A percentile compares a stretch with the other conserved stretches of the same genome.
Evolutionary conservation across 2,797 vertebrate species (phyloP).

Genomic region (Picus viridis): DNA sequence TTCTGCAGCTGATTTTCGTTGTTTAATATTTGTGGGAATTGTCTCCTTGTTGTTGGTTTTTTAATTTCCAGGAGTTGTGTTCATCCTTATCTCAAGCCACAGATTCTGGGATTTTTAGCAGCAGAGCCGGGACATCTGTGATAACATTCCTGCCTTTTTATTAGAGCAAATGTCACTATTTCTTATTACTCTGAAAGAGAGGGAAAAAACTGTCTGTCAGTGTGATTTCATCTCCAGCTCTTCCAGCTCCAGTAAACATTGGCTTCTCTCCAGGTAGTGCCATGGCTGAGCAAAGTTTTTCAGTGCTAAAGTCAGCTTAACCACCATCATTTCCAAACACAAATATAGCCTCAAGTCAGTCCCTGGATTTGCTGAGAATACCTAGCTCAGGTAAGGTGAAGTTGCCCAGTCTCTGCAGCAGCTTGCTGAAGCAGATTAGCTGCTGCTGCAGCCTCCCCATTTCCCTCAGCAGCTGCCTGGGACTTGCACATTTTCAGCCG

Average conservation of each 20-base stretch:
- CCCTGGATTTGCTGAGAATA: neutral
- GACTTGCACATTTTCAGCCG: neutral
- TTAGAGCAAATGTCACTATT: slow-evolving; percentile 15
- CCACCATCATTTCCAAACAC: neutral
- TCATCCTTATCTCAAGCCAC: slow-evolving; percentile 7
- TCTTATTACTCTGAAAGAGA: slow-evolving; percentile 12
- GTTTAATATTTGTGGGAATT: neutral
- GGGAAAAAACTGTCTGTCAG: neutral
- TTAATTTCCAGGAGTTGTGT: slow-evolving; percentile 16
- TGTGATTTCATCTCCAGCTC: slow-evolving; percentile 1
- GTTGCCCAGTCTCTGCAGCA: neutral
- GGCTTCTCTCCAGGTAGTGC: neutral
- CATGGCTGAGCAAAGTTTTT: neutral
- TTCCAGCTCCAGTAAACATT: neutral
- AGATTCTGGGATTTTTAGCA: neutral
- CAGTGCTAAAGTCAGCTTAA: neutral
- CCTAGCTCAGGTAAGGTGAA: neutral
- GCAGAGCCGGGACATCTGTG: neutral
- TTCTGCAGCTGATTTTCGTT: neutral
- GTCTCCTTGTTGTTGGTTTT: slow-evolving; percentile 18
- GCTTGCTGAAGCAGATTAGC: neutral
- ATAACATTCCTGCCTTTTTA: neutral
- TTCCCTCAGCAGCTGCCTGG: neutral
- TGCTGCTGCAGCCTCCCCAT: neutral
- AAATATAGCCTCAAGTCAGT: neutral